Conservation (phyloP, 2,888 invertebrate genomes). For the Uloborus plumipes region DNA sequence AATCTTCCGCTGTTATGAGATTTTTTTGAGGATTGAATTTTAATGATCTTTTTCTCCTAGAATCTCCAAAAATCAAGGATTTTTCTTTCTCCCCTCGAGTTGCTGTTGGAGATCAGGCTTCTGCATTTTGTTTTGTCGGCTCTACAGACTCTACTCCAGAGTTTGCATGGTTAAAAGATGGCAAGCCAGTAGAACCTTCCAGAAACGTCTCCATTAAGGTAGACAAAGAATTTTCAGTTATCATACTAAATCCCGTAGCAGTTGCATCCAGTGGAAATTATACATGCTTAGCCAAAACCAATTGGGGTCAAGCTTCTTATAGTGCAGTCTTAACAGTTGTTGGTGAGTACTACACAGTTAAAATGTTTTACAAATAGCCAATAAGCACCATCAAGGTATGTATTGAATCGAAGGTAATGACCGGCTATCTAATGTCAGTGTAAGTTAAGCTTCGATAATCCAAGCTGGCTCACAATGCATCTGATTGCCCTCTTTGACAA, state of each 20-base stretch:
- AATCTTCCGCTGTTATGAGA: no score
- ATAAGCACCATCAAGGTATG: no score
- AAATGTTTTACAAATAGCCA: not conserved
- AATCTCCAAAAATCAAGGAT: conserved; percentile 26
- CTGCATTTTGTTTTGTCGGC: conserved; percentile 84
- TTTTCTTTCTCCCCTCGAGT: conserved; percentile 41
- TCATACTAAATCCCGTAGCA: conserved; percentile 34
- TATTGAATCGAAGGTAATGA: no score
- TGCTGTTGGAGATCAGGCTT: conserved; percentile 72
- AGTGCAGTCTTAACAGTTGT: conserved; percentile 28
- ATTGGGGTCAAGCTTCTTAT: not conserved
- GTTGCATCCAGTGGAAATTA: conserved; percentile 38
- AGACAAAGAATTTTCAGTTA: conserved; percentile 40
- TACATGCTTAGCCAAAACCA: conserved; percentile 23
- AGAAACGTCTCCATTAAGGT: conserved; percentile 14
- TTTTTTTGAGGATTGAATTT: no score
- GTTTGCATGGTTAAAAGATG: conserved; percentile 45
- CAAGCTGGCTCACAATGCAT: no score
- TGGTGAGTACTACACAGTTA: conserved; percentile 16
- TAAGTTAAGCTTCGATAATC: no score
- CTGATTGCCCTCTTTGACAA: no score
- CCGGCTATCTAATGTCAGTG: no score
- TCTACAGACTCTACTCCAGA: conserved; percentile 8
- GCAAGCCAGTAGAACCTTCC: not conserved
- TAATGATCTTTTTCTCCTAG: no score